phyloP scores from a whole-genome alignment of 2,113 vertebrate species.

The Parotia lawesii region DNA sequence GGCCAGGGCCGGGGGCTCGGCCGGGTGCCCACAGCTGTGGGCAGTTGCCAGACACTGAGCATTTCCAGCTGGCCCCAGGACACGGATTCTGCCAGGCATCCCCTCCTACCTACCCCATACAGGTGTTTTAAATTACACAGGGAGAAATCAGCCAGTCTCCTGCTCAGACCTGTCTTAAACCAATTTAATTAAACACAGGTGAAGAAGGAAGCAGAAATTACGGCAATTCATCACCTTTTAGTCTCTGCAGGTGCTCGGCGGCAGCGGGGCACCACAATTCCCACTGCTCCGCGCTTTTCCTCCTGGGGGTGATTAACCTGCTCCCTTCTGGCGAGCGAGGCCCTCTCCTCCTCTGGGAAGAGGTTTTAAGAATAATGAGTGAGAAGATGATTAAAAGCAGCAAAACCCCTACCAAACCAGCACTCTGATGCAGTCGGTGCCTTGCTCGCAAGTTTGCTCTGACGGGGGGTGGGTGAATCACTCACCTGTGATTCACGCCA shows the following conservation, averaged over 20 bases:
- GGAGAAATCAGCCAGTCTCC: neutral
- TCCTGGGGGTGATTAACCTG: neutral
- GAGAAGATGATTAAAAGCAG: neutral
- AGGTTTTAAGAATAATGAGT: neutral
- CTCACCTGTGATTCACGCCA: neutral
- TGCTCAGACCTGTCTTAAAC: neutral
- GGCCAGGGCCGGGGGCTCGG: neutral
- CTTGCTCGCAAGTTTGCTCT: neutral
- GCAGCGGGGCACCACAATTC: neutral
- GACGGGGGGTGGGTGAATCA: neutral
- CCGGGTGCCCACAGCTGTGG: neutral
- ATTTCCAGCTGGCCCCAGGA: neutral
- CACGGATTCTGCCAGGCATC: neutral
- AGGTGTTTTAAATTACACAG: neutral
- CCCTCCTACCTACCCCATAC: neutral
- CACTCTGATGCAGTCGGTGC: neutral
- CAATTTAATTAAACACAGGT: neutral
- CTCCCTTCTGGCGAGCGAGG: neutral
- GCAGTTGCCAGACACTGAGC: neutral
- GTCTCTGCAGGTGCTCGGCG: neutral
- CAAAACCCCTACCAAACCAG: neutral
- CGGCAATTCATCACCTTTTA: neutral
- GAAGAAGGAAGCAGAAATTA: neutral
- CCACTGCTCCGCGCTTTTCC: neutral
- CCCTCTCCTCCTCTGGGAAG: neutral